phyloP scores from a whole-genome alignment of 2,888 invertebrate species.

The Schizaphis graminum region DNA sequence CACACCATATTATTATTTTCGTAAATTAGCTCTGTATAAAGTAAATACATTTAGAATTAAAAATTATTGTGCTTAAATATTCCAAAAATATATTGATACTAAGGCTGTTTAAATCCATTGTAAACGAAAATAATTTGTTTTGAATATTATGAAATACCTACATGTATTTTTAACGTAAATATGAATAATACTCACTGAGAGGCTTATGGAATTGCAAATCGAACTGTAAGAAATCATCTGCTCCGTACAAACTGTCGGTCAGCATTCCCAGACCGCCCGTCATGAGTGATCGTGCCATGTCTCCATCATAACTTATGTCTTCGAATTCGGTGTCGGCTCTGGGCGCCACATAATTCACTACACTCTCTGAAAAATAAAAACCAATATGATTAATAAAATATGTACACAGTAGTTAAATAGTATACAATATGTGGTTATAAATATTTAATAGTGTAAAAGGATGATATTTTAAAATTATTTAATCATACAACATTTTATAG shows the following conservation, averaged over 20 bases:
- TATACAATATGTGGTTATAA: neutral
- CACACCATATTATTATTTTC: neutral
- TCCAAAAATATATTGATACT: neutral
- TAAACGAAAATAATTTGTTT: neutral
- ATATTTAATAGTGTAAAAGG: neutral
- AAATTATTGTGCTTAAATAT: neutral
- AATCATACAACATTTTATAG: neutral
- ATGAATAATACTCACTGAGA: constrained; percentile 39
- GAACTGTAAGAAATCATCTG: constrained; percentile 69
- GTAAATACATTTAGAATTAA: neutral
- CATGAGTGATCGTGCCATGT: constrained; percentile 74
- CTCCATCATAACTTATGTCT: constrained; percentile 86
- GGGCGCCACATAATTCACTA: constrained; percentile 79
- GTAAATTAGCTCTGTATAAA: neutral
- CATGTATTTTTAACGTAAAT: neutral
- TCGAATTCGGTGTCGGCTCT: constrained; percentile 79
- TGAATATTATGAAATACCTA: neutral
- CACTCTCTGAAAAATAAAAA: constrained; percentile 74
- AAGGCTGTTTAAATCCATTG: neutral
- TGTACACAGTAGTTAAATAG: neutral
- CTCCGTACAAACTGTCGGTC: constrained; percentile 81
- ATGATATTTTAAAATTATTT: neutral
- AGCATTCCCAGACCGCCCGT: constrained; percentile 85
- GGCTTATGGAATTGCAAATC: constrained; percentile 62
- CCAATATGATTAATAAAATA: constrained; percentile 1